A percentile compares a stretch with the other conserved stretches of the same genome.
phyloP scores from a whole-genome alignment of 2,113 vertebrate species.

The Myodes glareolus region DNA sequence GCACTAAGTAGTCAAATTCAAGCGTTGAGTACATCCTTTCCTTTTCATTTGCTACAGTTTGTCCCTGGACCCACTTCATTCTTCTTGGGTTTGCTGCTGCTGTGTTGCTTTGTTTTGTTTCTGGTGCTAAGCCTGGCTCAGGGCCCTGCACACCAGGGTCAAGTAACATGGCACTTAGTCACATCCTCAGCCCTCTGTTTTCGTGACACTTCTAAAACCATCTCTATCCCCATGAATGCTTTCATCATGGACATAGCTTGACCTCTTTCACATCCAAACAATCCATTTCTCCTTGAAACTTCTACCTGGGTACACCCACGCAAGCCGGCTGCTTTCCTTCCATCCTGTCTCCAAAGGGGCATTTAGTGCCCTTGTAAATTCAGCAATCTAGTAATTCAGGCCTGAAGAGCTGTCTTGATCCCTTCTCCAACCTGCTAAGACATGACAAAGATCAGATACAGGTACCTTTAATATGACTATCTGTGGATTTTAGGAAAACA shows the following conservation, averaged over 20 bases:
- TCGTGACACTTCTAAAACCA: not conserved
- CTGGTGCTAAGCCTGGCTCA: not conserved
- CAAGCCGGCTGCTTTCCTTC: not conserved
- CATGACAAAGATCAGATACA: not conserved
- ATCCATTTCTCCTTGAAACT: not conserved
- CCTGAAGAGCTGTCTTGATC: not conserved
- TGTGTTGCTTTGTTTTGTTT: not conserved
- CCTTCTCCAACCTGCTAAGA: not conserved
- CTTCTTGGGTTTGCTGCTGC: not conserved
- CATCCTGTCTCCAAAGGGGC: not conserved
- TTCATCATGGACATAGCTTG: not conserved
- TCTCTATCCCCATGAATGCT: no score
- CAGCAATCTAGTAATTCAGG: not conserved
- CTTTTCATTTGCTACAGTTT: not conserved
- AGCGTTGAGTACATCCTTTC: not conserved
- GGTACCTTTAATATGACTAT: slow-evolving; percentile 27
- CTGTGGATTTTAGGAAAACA: not conserved
- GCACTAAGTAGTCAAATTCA: not conserved
- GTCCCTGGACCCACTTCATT: not conserved
- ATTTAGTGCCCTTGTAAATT: not conserved
- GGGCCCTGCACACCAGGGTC: not conserved
- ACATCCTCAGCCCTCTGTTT: not conserved
- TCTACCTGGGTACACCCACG: not conserved
- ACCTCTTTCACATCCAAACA: not conserved
- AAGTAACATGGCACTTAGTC: not conserved